Evolutionary conservation across 37 sponge, comb jelly and placozoan genomes (phyloP).

Genomic region (Ephydatia muelleri): DNA sequence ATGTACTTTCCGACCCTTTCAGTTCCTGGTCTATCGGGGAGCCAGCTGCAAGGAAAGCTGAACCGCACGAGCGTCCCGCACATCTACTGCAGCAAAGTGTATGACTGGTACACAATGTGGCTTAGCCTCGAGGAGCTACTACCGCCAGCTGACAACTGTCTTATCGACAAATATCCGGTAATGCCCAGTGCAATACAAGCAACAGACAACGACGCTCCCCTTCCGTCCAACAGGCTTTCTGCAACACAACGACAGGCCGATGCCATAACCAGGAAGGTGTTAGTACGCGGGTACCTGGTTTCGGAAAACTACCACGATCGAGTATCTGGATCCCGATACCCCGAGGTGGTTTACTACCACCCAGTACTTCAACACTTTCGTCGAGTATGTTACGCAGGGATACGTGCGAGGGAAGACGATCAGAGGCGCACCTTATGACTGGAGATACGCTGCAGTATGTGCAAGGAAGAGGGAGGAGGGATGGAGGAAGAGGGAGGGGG

Average conservation of each 20-base stretch:
- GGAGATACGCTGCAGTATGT: slow-evolving; percentile 68
- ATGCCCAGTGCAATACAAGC: too few relatives aligned
- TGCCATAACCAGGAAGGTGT: slow-evolving; percentile 47
- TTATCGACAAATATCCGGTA: too few relatives aligned
- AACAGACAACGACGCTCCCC: too few relatives aligned
- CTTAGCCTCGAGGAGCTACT: slow-evolving; percentile 54
- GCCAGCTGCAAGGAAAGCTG: slow-evolving; percentile 81
- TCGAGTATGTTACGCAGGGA: slow-evolving; percentile 51
- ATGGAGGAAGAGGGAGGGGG: too few relatives aligned
- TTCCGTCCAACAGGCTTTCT: slow-evolving; percentile 43
- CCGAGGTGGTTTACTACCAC: too few relatives aligned
- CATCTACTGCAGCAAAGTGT: slow-evolving; percentile 54
- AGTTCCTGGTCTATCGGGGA: slow-evolving; percentile 86
- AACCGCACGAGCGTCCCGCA: slow-evolving; percentile 45
- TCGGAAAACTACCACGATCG: slow-evolving; percentile 74
- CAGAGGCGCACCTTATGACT: slow-evolving; percentile 78
- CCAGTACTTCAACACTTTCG: slow-evolving; percentile 26
- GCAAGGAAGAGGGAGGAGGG: too few relatives aligned
- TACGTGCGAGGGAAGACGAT: slow-evolving; percentile 66
- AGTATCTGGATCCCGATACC: slow-evolving; percentile 39
- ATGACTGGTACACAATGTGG: slow-evolving; percentile 83
- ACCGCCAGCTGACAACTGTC: too few relatives aligned
- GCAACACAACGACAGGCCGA: slow-evolving; percentile 25
- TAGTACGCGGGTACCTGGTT: slow-evolving; percentile 60
- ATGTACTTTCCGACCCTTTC: too few relatives aligned